Base-by-base conservation (phyloP, 2,113 vertebrate species). In the Trematomus loennbergii region DNA sequence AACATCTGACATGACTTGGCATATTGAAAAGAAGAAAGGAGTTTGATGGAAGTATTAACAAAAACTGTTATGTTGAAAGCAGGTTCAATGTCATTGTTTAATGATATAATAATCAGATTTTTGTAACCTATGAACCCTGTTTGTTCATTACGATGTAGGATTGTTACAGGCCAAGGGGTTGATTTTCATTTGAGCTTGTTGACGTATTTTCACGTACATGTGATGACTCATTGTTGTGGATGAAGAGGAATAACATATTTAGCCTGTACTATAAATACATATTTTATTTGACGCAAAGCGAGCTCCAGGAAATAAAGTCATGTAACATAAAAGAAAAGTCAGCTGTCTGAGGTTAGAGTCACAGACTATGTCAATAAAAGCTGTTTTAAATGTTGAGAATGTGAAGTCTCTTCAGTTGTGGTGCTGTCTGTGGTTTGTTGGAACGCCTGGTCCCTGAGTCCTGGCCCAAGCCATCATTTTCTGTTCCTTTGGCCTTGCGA, bases 351-450 rank as follows among this genome's bases (percentile, higher is more conserved):
- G 50, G 61, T 85, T 50, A 29, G 60, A 72, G 22, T 59, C 17
- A 65, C 48, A 81, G 57, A 63, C 66, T 75, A 63, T 82, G 72
- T 75, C 58, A 83, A 72, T 84, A 68, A 83, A 86, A 83, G 57
- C 55, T 63, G 81, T 82, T 87, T 73, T 84, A 69, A 79, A 87
- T 83, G 29, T 85, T 78, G 50, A 82, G 50, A 75, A 76, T 80
- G 52, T 67, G 69, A 71, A 66, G 64, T 65, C n/a, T 79, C 40
- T 69, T 83, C 75, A 90, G 83, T 82, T 75, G 81, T 79, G 84
- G 66, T 68, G n/a, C 45, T 83, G 75, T 75, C 48, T 85, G 73
- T 72, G 72, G 83, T 59, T 84, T 78, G 79, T 77, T 78, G 25
- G 53, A 72, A 73, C 29, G 63, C 78, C 79, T 77, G 52, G 50